Evolutionary conservation across 2,797 vertebrate species (phyloP).

Genomic region (Lateolabrax maculatus): DNA sequence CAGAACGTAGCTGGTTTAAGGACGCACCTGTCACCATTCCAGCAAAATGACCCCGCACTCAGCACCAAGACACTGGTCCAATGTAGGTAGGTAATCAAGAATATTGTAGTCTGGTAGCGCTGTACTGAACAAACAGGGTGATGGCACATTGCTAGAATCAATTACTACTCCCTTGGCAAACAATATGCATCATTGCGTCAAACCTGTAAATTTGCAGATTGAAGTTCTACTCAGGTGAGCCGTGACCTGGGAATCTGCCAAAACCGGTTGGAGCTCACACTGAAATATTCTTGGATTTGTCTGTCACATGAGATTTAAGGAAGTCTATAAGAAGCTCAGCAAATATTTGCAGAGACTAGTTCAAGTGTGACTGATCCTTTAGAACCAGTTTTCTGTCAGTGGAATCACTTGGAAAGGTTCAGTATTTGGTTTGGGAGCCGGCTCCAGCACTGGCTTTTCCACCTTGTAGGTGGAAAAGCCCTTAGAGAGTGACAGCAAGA

Average conservation of each 20-base stretch:
- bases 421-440: conserved; percentile 40
- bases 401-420: conserved; percentile 44
- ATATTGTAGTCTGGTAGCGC: neutral
- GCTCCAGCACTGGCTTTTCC: conserved; percentile 34
- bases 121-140: neutral
- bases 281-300: neutral
- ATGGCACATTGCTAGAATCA: neutral
- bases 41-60: neutral
- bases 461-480: conserved; percentile 53
- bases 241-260: neutral
- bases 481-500: conserved; percentile 43
- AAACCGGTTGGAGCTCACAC: neutral
- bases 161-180: neutral
- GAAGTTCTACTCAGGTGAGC: neutral
- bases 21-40: too few relatives aligned
- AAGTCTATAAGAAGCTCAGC: neutral
- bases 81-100: neutral
- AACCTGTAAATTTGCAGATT: neutral
- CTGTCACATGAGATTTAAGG: neutral
- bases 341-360: conserved; percentile 17
- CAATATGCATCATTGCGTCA: neutral
- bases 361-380: neutral
- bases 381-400: neutral
- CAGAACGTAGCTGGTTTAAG: neutral
- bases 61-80: neutral